Percentiles rank a stretch among this genome's conserved stretches.
phyloP scores from a whole-genome alignment of 2,797 vertebrate species.

The Lagocephalus sceleratus region DNA sequence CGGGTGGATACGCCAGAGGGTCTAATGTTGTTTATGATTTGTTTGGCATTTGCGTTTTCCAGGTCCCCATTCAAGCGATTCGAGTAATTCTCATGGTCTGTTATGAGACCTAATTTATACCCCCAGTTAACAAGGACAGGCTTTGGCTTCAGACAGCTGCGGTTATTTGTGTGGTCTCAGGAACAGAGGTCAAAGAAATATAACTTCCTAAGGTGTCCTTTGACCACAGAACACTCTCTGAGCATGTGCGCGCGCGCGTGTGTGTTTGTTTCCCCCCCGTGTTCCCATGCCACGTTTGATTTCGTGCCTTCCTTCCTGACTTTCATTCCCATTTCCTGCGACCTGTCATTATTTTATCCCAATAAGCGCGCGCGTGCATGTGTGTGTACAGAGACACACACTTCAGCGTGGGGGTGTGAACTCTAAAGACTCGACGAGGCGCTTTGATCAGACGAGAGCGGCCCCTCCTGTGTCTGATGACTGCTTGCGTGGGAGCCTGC shows the following conservation, averaged over 20 bases:
- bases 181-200: constrained; percentile 68
- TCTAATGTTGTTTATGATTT: constrained; percentile 52
- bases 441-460: constrained; percentile 67
- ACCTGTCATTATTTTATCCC: constrained; percentile 66
- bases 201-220: constrained; percentile 70
- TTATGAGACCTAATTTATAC: constrained; percentile 61
- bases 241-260: constrained; percentile 18
- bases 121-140: constrained; percentile 44
- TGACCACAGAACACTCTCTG: constrained; percentile 65
- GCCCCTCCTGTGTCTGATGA: constrained; percentile 56
- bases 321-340: constrained; percentile 68
- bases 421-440: constrained; percentile 50
- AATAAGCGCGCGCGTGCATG: constrained; percentile 56
- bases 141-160: constrained; percentile 49
- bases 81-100: constrained; percentile 40
- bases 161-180: constrained; percentile 67
- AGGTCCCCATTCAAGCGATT: constrained; percentile 50
- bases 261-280: constrained; percentile 18
- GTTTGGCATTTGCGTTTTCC: constrained; percentile 50
- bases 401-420: constrained; percentile 61
- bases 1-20: constrained; percentile 39
- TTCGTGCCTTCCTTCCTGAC: constrained; percentile 56
- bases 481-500: constrained; percentile 54
- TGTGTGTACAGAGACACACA: constrained; percentile 22
- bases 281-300: constrained; percentile 68